Base-by-base conservation (phyloP, 2,113 vertebrate species). In the Calidris pygmaea region DNA sequence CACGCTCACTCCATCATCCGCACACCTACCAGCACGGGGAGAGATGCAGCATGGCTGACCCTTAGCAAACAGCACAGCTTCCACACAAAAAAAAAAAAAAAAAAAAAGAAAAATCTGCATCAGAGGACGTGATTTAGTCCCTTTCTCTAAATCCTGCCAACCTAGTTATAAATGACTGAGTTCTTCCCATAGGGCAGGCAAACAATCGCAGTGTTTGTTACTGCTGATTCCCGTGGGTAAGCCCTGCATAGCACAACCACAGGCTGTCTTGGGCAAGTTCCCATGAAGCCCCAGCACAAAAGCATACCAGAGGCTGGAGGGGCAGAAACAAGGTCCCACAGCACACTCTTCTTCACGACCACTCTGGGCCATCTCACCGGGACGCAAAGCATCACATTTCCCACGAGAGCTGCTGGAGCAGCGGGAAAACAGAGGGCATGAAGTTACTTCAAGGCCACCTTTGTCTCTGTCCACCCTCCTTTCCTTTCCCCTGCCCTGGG, bases 381-480 rank as follows among this genome's bases (percentile, higher is more conserved):
- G 34, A 66, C 32, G 65, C 30, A 56, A 53, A 92, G 14, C 37
- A 41, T 35, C 35, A 6, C 3, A 1, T 88, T 47, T 60, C 47
- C 34, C 32, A 67, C 0, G 0, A 79, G 29, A 85, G 47, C 59
- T 24, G 29, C 47, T 43, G 68, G 5, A 89, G 37, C 22, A 77
- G 50, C 45, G 77, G n/a, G 26, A 71, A 77, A 81, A 74, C 14
- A 47, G 43, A 72, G 23, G 34, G 29, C 7, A 0, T 10, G 24
- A 77, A 55, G 45, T 4, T 45, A n/a, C 21, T 66, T 62, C 0
- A 0, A 76, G 50, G 23, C 14, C 14, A 35, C 32, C 22, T 80
- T 73, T 47, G 32, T n/a, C 32, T 19, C 58, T 12, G 19, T 35
- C 10, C 30, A 34, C 17, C 15, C 5, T 20, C 12, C 72, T 74